Evolutionary conservation across 2,113 vertebrate genomes (phyloP).

Genomic region (Brachyhypopomus occidentalis): DNA sequence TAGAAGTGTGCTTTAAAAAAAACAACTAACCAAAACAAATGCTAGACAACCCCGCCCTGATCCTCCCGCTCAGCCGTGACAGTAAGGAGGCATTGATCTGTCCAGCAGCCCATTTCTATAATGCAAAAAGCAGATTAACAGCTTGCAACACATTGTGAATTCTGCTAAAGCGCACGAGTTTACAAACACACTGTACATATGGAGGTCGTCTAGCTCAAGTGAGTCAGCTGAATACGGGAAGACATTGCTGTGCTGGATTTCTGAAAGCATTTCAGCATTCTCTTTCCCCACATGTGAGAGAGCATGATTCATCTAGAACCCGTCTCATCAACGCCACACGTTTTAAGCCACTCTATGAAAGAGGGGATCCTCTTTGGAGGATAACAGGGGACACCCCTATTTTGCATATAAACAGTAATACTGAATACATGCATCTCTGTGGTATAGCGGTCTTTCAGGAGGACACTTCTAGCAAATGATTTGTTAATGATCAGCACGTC

Average conservation of each 20-base stretch:
- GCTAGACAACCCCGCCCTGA: neutral
- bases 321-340: slow-evolving; percentile 49
- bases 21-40: neutral
- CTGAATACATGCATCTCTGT: neutral
- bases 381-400: slow-evolving; percentile 59
- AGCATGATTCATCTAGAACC: slow-evolving; percentile 52
- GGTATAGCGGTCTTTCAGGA: neutral
- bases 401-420: slow-evolving; percentile 41
- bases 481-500: neutral
- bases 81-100: neutral
- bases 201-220: neutral
- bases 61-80: neutral
- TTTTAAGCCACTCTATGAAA: slow-evolving; percentile 59
- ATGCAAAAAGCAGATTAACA: too few species aligned
- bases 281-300: slow-evolving; percentile 53
- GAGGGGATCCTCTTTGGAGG: slow-evolving; percentile 75
- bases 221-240: slow-evolving; percentile 52
- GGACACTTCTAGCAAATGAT: slow-evolving; percentile 7
- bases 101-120: too few species aligned
- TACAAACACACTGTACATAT: neutral
- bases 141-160: too few species aligned
- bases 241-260: slow-evolving; percentile 35
- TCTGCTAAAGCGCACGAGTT: neutral
- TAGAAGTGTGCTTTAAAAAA: neutral
- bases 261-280: slow-evolving; percentile 35